Percentiles rank a stretch among this genome's conserved stretches.
These are phyloP conservation scores for Gila orcuttii DNA, from an alignment of 2,113 vertebrate genomes.

Conservation along the genomic window DNA sequence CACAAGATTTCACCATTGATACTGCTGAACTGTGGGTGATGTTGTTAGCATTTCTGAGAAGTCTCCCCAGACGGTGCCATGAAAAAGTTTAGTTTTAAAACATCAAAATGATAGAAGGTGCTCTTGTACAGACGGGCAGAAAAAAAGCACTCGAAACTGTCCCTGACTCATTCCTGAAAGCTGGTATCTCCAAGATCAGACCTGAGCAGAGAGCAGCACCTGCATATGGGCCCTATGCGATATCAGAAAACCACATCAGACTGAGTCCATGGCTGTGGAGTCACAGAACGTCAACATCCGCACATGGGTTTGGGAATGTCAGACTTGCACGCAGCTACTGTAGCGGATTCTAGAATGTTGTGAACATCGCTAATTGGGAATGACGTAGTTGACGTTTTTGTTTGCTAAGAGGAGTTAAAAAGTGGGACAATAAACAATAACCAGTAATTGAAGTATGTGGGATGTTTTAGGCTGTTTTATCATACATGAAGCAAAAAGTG, in stretches of 20 bases:
- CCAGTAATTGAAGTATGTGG: not conserved
- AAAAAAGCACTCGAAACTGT: not conserved
- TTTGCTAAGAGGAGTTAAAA: slow-evolving; percentile 6
- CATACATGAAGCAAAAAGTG: not conserved
- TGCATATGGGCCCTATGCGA: slow-evolving; percentile 56
- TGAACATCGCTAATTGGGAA: not conserved
- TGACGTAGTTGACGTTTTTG: not conserved
- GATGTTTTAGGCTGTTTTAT: not conserved
- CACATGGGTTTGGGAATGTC: slow-evolving; percentile 44
- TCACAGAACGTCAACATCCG: slow-evolving; percentile 51
- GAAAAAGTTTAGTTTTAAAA: not conserved
- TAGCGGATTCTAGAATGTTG: slow-evolving; percentile 16
- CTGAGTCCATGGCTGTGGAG: slow-evolving; percentile 29
- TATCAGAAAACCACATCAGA: slow-evolving; percentile 58
- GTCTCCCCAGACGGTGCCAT: not conserved
- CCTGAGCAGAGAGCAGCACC: slow-evolving; percentile 51
- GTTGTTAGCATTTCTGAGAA: slow-evolving; percentile 13
- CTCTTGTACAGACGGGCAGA: not conserved
- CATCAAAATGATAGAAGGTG: slow-evolving; percentile 6
- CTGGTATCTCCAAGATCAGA: slow-evolving; percentile 53
- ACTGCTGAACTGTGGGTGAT: not conserved
- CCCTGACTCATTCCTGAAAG: slow-evolving; percentile 48
- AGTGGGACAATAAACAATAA: not conserved
- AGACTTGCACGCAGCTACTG: slow-evolving; percentile 3
- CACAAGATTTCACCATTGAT: slow-evolving; percentile 20